Evolutionary conservation across 2,797 vertebrate species (phyloP).

Genomic region (Ctenosaura bakeri): DNA sequence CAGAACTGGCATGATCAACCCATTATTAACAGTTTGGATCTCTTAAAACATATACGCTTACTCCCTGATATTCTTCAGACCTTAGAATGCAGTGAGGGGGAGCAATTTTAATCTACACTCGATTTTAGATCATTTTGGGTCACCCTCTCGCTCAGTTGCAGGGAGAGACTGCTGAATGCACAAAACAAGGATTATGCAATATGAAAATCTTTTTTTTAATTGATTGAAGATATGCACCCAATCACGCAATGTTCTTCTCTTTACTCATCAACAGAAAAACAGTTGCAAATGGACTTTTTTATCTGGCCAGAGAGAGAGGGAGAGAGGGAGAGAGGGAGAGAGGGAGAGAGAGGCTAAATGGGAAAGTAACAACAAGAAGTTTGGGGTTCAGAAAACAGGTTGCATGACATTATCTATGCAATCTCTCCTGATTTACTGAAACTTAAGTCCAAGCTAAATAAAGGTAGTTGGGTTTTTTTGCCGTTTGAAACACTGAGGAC

Average conservation of each 20-base stretch:
- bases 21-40: background rate
- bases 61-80: background rate
- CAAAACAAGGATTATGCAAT: background rate
- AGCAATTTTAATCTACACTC: background rate
- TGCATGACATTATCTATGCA: background rate
- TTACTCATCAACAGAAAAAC: no score
- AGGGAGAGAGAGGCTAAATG: background rate
- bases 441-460: no score
- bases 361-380: background rate
- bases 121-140: background rate
- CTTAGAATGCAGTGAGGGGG: background rate
- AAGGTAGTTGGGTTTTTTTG: rapidly evolving
- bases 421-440: background rate
- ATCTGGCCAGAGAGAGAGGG: background rate
- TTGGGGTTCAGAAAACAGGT: background rate
- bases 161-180: background rate
- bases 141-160: no score
- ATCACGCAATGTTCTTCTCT: no score
- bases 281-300: no score
- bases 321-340: background rate
- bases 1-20: background rate
- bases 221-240: no score
- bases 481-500: background rate
- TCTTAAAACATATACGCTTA: no score
- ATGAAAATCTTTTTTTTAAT: no score